Base-by-base conservation (phyloP, 2,888 invertebrate genomes). In the Hemistola chrysoprasaria region DNA sequence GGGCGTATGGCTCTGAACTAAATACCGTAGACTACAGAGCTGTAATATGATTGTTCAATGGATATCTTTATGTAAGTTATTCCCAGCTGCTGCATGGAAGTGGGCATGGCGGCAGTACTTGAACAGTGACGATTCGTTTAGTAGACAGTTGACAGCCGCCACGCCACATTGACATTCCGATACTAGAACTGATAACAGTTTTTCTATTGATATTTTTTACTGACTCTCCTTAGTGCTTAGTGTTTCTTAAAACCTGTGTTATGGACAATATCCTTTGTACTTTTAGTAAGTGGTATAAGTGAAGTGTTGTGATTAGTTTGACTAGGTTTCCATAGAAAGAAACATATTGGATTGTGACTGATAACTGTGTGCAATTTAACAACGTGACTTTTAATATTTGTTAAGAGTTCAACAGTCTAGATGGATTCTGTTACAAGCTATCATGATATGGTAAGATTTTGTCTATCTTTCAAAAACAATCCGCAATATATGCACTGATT, bases 81-180 rank as follows among this genome's bases (percentile, higher is more conserved):
- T 11, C 6, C 29, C 7, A 10, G 22, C 29, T 37, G 24, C 59
- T 62, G 55, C 62, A 62, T 71, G 58, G 74, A 83, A 83, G 86
- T 85, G 86, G 88, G 88, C 87, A 86, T 85, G 87, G 87, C 87
- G 79, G 79, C 77, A 72, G 16, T 16, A 16, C 76, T 75, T 74
- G 70, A 75, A 74, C 81, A 80, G 79, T 83, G 87, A 84, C 84
- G 83, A 85, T 82, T 84, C 85, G 82, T 83, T 87, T 88, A 88
- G 88, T 87, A 87, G 84, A 87, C 86, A 87, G 75, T 87, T 88
- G 88, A 88, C 88, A 87, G 85, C 85, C 87, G 78, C 85, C 86
- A 85, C 86, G 83, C 87, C 83, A 85, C 81, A 85, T 79, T 87
- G 87, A 85, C 86, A 87, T 85, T 85, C 80, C 84, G 81, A 87